These are phyloP conservation scores for Antechinus stuartii DNA, from an alignment of 2,113 vertebrate genomes.

Conservation along the genomic window DNA sequence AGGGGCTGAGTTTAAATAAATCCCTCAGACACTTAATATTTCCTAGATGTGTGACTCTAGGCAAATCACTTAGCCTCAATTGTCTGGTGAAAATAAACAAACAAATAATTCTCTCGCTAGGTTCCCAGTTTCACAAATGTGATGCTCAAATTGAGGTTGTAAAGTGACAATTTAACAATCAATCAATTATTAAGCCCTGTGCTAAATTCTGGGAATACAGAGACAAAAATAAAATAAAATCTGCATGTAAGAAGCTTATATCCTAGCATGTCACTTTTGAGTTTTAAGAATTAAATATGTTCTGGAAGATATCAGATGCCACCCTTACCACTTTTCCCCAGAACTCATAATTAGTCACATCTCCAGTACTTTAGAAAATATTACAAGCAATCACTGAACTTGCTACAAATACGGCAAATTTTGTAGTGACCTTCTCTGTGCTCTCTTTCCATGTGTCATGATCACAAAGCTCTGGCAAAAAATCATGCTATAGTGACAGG, in stretches of 20 bases:
- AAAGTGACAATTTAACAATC: not conserved
- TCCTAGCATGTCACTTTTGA: not conserved
- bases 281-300: not conserved
- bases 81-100: too few relatives aligned
- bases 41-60: too few relatives aligned
- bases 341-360: conserved; percentile 15
- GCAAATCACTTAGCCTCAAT: too few relatives aligned
- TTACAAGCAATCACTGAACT: not conserved
- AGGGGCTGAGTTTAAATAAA: too few relatives aligned
- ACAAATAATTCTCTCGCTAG: not conserved
- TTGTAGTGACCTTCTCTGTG: not conserved
- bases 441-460: not conserved
- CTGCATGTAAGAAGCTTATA: not conserved
- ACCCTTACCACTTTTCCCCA: not conserved
- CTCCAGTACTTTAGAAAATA: not conserved
- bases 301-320: not conserved
- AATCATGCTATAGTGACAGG: not conserved
- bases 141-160: not conserved
- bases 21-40: too few relatives aligned
- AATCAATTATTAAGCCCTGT: not conserved
- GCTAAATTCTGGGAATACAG: not conserved
- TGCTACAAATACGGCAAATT: not conserved
- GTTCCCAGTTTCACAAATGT: not conserved
- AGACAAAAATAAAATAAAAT: not conserved
- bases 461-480: not conserved